Evolutionary conservation across 2,888 invertebrate genomes (phyloP), one percentile per base, ranked within the genome.

Genomic region (Diarsia rubi): DNA sequence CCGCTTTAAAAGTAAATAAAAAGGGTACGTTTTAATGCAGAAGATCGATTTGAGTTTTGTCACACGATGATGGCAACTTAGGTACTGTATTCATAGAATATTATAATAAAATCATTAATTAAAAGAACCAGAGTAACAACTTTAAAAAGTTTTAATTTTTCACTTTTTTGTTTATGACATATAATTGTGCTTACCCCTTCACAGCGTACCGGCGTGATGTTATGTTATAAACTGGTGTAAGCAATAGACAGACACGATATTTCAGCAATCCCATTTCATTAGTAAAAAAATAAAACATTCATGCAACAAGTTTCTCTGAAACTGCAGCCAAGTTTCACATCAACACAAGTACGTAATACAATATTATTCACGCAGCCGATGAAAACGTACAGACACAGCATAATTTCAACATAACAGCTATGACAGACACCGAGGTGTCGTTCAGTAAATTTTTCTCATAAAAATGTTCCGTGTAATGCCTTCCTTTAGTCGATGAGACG

Each of bases 401-500:
- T 75, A 69, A 83, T 73, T 59, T 31, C 47, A 69, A 59, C 80
- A 63, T 60, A 63, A 83, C 65, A 71, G 62, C 75, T 76, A 65
- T 12, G n/a, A 12, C 47, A 74, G 60, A 49, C 73, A 57, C 74
- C 19, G 71, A 76, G 86, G 82, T 90, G 89, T 90, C 89, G 88
- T 91, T 90, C 84, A 91, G 88, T 90, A 93, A 92, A 89, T 92
- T 92, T 91, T 91, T 86, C 86, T 88, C 92, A 92, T 93, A 93
- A 93, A 94, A 93, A 91, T 90, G 90, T 90, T 89, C 85, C 81
- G 83, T 84, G 88, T 92, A 92, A 93, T 92, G 91, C 88, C 89
- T 90, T 89, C 90, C 89, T 89, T 91, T 89, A 91, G 91, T 90
- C 91, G 92, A 94, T 93, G 92, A 91, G 92, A 89, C 88, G 91